Evolutionary conservation across 2,113 vertebrate species (phyloP).

Genomic region (Lipophrys pholis): DNA sequence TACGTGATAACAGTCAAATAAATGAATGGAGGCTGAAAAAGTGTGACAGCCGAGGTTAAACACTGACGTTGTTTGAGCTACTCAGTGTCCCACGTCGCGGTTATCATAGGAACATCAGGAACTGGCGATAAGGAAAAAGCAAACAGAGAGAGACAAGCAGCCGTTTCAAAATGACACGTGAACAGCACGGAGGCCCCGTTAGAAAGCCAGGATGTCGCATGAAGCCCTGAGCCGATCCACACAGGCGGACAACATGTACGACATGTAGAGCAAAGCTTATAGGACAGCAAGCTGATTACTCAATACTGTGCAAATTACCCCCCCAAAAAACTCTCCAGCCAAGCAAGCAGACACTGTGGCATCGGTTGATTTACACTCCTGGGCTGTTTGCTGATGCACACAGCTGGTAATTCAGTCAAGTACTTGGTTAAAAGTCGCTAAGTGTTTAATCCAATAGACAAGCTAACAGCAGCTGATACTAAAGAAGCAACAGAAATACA

Average conservation of each 20-base stretch:
- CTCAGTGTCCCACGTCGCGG: background rate
- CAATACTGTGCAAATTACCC: background rate
- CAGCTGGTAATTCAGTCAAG: background rate
- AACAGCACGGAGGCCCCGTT: background rate
- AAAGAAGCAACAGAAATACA: constrained; percentile 8
- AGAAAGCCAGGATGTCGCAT: background rate
- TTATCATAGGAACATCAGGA: constrained; percentile 13
- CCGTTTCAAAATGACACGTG: background rate
- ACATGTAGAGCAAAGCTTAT: constrained; percentile 2
- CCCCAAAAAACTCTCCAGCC: background rate
- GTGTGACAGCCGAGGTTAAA: constrained; percentile 3
- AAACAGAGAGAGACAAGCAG: constrained; percentile 5
- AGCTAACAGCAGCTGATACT: constrained; percentile 31
- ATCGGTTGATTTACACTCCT: constrained; percentile 16
- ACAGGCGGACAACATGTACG: background rate
- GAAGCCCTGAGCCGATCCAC: background rate
- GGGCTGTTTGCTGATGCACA: background rate
- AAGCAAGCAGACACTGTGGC: background rate
- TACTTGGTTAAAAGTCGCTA: constrained; percentile 10
- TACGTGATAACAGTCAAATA: background rate
- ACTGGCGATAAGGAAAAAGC: constrained; percentile 15
- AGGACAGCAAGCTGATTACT: background rate
- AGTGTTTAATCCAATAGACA: constrained; percentile 30
- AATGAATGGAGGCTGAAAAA: background rate
- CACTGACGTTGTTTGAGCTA: background rate